Conservation (phyloP, 2,888 invertebrate genomes). For the Heliconius sara region DNA sequence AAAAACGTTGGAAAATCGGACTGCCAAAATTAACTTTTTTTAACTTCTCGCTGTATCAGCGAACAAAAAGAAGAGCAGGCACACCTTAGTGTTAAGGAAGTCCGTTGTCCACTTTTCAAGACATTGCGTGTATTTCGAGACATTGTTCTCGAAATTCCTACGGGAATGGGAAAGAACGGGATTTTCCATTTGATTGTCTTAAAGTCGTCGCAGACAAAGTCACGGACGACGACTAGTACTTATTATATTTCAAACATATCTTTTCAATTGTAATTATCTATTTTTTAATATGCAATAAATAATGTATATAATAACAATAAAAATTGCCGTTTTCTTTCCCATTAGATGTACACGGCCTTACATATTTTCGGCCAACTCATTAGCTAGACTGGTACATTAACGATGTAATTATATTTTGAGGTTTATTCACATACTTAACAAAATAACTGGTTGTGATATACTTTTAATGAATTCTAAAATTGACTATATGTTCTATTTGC, state of each 20-base stretch:
- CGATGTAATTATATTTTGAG: conserved; percentile 43
- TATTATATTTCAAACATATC: neutral
- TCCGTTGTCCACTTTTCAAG: too few species aligned
- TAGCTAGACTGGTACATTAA: conserved; percentile 43
- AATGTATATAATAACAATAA: too few species aligned
- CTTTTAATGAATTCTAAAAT: conserved; percentile 43
- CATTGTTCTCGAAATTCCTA: too few species aligned
- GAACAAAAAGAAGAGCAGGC: too few species aligned
- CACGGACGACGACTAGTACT: neutral
- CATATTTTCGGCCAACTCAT: conserved; percentile 42
- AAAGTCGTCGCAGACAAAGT: neutral
- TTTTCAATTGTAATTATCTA: too few species aligned
- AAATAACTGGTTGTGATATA: conserved; percentile 49
- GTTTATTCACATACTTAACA: conserved; percentile 47
- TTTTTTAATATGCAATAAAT: too few species aligned
- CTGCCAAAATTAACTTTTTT: too few species aligned
- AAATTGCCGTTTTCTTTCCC: too few species aligned
- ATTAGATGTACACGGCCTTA: conserved; percentile 18
- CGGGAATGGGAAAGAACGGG: accelerated
- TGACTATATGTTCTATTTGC: conserved; percentile 37
- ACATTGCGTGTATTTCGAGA: too few species aligned
- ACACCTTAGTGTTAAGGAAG: too few species aligned
- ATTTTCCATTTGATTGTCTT: neutral
- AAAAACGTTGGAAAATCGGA: too few species aligned
- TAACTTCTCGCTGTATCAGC: too few species aligned